phyloP scores from a whole-genome alignment of 2,113 vertebrate species.

The Zosterops pallidus region DNA sequence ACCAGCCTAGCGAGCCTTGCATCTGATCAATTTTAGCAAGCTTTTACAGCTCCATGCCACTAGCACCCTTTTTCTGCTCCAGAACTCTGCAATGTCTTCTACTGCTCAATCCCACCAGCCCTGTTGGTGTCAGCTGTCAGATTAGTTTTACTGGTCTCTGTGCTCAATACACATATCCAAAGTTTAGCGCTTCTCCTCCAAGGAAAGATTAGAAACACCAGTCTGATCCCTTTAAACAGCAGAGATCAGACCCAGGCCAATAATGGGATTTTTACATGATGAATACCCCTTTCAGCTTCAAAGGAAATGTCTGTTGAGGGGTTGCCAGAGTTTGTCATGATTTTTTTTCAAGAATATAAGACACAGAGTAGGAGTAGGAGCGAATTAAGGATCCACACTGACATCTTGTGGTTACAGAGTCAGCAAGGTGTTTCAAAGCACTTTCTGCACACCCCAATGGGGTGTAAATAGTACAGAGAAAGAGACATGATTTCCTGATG shows the following conservation, averaged over 20 bases:
- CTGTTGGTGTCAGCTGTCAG: not conserved
- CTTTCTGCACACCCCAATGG: not conserved
- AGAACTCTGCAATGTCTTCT: not conserved
- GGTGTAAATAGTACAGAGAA: not conserved
- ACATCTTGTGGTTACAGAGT: conserved; percentile 48
- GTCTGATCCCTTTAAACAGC: not conserved
- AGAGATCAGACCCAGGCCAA: not conserved
- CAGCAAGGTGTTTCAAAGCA: not conserved
- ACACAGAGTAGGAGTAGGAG: not conserved
- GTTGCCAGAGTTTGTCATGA: not conserved
- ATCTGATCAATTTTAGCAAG: not conserved
- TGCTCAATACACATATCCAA: not conserved
- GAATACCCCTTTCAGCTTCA: not conserved
- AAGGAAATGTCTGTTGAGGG: not conserved
- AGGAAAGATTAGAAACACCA: not conserved
- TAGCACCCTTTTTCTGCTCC: not conserved
- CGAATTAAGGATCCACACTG: conserved; percentile 11
- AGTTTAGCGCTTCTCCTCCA: not conserved
- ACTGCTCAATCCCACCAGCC: not conserved
- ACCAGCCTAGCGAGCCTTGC: not conserved
- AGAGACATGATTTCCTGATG: not conserved
- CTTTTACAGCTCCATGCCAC: not conserved
- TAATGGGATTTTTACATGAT: not conserved
- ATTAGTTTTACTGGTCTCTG: not conserved
- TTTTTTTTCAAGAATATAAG: not conserved